These are phyloP conservation scores for Palythoa caribaeorum DNA, from an alignment of 92 coral and sea anemone species.

Conservation along the genomic window DNA sequence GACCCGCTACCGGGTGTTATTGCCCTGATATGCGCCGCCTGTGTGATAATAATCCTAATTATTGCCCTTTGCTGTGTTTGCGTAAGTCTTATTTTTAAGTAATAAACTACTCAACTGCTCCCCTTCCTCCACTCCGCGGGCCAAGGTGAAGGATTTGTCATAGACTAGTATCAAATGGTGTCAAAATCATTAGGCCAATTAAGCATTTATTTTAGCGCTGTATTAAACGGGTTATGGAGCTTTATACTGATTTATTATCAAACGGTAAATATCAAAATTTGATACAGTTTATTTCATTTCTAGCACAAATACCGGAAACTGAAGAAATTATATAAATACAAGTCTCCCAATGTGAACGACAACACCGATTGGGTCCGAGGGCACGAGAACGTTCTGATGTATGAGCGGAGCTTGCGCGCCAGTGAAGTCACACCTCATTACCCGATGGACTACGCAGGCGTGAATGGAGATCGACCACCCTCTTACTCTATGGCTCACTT, in stretches of 20 bases:
- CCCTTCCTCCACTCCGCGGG: too few species aligned
- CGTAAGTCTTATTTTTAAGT: conserved; percentile 22
- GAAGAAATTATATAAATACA: not conserved
- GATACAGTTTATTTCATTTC: not conserved
- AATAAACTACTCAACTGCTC: too few species aligned
- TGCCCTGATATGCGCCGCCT: conserved; percentile 34
- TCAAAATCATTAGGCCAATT: too few species aligned
- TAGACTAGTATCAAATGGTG: too few species aligned
- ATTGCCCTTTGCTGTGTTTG: conserved; percentile 40
- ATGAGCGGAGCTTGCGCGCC: conserved; percentile 37
- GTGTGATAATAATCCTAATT: conserved; percentile 31
- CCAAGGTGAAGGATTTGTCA: too few species aligned
- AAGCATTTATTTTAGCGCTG: too few species aligned
- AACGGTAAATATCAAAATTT: not conserved
- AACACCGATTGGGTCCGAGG: conserved; percentile 18
- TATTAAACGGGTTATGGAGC: not conserved
- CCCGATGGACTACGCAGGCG: conserved; percentile 20
- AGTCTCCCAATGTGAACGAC: conserved; percentile 10
- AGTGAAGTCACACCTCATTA: conserved; percentile 32
- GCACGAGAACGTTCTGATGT: conserved; percentile 33
- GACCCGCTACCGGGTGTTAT: conserved; percentile 14
- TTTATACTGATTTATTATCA: not conserved
- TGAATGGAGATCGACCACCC: conserved; percentile 2
- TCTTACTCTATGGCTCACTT: not conserved
- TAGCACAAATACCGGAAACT: conserved; percentile 34